A percentile compares a stretch with the other conserved stretches of the same genome.
phyloP scores from a whole-genome alignment of 1,140 invertebrate species.

The Chrysomallon squamiferum region DNA sequence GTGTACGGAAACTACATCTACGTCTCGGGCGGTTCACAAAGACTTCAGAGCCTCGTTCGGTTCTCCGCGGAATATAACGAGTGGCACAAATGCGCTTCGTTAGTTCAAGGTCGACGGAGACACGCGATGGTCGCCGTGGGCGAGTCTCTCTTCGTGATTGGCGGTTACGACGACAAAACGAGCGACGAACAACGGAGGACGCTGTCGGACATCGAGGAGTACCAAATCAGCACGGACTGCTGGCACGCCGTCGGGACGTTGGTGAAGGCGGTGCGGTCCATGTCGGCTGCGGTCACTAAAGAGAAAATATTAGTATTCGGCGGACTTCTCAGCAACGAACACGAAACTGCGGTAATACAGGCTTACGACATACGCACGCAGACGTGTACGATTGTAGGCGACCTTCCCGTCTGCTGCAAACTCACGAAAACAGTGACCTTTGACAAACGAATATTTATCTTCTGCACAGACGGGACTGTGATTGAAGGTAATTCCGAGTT shows the following conservation, averaged over 20 bases:
- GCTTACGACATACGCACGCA: slow-evolving; percentile 36
- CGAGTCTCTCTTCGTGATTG: slow-evolving; percentile 36
- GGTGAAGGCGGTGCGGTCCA: slow-evolving; percentile 32
- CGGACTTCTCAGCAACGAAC: slow-evolving; percentile 35
- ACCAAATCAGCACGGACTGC: slow-evolving; percentile 28
- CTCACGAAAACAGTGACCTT: slow-evolving; percentile 31
- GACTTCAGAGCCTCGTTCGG: slow-evolving; percentile 28
- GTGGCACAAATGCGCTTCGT: slow-evolving; percentile 30
- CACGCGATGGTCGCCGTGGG: slow-evolving; percentile 43
- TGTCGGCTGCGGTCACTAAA: slow-evolving; percentile 39
- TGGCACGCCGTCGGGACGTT: slow-evolving; percentile 32
- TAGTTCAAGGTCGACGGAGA: slow-evolving; percentile 28
- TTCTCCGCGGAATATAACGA: slow-evolving; percentile 39
- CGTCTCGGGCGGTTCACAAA: slow-evolving; percentile 41
- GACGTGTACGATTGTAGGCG: slow-evolving; percentile 18
- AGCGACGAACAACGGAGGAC: slow-evolving; percentile 33
- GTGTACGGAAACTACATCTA: slow-evolving; percentile 45
- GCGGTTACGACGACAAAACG: slow-evolving; percentile 42
- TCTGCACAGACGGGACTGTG: slow-evolving; percentile 40
- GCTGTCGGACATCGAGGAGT: slow-evolving; percentile 31
- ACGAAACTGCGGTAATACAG: slow-evolving; percentile 38
- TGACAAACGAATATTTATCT: slow-evolving; percentile 35
- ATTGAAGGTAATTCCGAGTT: slow-evolving; percentile 24
- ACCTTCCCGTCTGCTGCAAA: slow-evolving; percentile 35
- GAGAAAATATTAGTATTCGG: slow-evolving; percentile 46